phyloP scores from a whole-genome alignment of 2,797 vertebrate genomes.

The Podarcis lilfordi region DNA sequence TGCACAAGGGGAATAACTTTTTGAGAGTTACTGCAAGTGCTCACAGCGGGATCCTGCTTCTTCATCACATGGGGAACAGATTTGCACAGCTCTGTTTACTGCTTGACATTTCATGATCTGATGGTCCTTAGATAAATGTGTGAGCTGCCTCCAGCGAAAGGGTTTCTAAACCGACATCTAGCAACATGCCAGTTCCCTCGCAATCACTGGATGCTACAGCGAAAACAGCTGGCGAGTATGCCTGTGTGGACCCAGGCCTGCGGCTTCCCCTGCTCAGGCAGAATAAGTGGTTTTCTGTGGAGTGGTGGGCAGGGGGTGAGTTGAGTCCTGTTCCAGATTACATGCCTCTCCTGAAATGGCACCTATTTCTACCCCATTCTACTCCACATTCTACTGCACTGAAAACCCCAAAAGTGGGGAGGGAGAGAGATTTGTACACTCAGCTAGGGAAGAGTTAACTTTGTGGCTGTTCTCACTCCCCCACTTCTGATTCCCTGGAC shows the following conservation, averaged over 20 bases:
- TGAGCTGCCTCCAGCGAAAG: neutral
- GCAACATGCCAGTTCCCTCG: neutral
- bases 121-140: neutral
- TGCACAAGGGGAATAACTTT: neutral
- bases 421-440: neutral
- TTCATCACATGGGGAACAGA: neutral
- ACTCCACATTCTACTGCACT: no score
- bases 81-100: no score
- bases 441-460: constrained; percentile 5
- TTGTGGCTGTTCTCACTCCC: no score
- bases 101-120: no score
- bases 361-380: no score
- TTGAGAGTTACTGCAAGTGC: no score
- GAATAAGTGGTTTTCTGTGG: neutral
- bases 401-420: no score
- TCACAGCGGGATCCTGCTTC: neutral
- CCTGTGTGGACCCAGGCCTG: neutral
- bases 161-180: neutral
- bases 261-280: neutral
- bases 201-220: neutral
- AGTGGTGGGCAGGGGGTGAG: neutral
- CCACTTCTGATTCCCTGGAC: neutral
- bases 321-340: neutral
- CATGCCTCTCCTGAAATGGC: neutral
- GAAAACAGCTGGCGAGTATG: neutral